Evolutionary conservation across 2,797 vertebrate species (phyloP).

Genomic region (Pangasius macronema): DNA sequence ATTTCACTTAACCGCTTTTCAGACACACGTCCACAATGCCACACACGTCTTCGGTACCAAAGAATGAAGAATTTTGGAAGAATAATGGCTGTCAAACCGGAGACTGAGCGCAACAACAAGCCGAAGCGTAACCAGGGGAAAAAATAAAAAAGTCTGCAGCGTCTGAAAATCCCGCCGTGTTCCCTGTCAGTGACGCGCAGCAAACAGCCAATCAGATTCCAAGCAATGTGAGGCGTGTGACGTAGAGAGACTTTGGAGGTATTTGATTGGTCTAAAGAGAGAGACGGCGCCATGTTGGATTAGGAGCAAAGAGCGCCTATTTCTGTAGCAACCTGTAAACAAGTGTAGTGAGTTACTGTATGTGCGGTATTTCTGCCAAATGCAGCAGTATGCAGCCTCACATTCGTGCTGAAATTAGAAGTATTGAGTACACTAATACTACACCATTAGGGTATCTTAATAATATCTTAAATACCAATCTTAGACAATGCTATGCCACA

Average conservation of each 20-base stretch:
- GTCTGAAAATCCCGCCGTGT: constrained; percentile 55
- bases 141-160: neutral
- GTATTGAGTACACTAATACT: neutral
- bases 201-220: constrained; percentile 33
- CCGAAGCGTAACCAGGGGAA: neutral
- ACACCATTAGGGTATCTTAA: neutral
- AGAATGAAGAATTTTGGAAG: accelerated
- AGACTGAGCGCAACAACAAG: neutral
- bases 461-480: neutral
- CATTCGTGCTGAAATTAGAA: neutral
- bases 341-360: neutral
- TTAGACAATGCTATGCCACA: neutral
- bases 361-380: neutral
- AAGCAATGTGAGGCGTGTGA: neutral
- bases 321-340: constrained; percentile 10
- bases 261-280: constrained; percentile 20
- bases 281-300: neutral
- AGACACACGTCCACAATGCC: neutral
- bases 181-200: neutral
- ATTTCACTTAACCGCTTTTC: neutral
- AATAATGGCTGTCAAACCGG: neutral
- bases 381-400: neutral
- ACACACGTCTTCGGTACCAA: no score
- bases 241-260: accelerated
- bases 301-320: neutral